Evolutionary conservation across 2,797 vertebrate species (phyloP).

Genomic region (Buceros bicornis): DNA sequence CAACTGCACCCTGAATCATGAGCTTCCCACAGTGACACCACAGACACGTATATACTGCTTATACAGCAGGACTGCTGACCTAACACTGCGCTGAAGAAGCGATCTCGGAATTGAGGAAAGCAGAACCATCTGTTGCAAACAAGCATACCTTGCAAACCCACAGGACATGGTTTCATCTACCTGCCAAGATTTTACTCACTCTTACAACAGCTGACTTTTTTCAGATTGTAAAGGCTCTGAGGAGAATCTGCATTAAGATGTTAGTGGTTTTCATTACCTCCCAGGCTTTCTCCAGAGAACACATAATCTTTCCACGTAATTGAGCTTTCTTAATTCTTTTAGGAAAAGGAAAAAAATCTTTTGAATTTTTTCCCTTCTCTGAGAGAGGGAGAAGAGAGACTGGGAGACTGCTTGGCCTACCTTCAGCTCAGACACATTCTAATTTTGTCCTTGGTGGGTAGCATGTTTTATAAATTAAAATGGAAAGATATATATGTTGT

Average conservation of each 20-base stretch:
- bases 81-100: background rate
- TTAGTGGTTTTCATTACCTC: conserved; percentile 46
- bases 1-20: background rate
- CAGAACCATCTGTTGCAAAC: background rate
- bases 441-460: background rate
- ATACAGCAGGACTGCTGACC: background rate
- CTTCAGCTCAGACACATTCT: background rate
- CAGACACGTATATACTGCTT: background rate
- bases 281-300: background rate
- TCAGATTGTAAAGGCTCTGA: background rate
- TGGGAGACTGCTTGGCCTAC: background rate
- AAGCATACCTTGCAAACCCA: background rate
- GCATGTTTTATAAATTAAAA: conserved; percentile 15
- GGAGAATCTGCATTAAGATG: conserved; percentile 13
- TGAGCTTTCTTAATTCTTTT: conserved; percentile 51
- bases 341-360: background rate
- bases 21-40: background rate
- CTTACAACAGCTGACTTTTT: background rate
- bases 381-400: background rate
- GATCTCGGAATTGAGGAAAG: background rate
- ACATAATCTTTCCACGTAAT: background rate
- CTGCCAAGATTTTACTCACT: background rate
- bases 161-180: background rate
- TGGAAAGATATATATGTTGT: background rate
- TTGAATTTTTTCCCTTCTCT: background rate